Conservation (phyloP, 2,888 invertebrate genomes). For the Halictus quadricinctus region DNA sequence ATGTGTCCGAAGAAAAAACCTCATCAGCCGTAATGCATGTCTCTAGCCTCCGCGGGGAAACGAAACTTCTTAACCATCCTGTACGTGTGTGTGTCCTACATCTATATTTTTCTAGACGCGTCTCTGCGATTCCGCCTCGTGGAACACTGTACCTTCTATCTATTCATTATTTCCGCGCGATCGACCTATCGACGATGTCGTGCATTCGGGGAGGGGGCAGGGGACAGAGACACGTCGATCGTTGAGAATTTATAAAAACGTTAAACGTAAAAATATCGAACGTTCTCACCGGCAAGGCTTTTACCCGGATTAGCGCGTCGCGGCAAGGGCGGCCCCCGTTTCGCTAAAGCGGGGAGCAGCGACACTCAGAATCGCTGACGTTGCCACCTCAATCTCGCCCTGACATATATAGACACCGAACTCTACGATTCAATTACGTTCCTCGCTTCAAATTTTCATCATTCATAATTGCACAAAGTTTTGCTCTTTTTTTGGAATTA, state of each 20-base stretch:
- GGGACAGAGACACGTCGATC: slow-evolving; percentile 3
- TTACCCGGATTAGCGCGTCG: not conserved
- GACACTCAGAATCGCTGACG: not conserved
- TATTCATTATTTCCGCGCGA: slow-evolving; percentile 57
- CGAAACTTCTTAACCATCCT: slow-evolving; percentile 53
- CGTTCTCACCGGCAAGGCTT: not conserved
- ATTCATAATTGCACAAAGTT: not conserved
- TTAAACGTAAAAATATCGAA: not conserved
- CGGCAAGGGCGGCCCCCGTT: not conserved
- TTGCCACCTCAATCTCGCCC: too few species aligned
- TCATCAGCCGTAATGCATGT: slow-evolving; percentile 10
- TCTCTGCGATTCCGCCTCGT: slow-evolving; percentile 49
- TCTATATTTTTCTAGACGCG: slow-evolving; percentile 70
- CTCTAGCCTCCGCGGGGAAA: slow-evolving; percentile 23
- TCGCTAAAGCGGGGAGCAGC: not conserved
- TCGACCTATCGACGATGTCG: slow-evolving; percentile 53
- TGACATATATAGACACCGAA: too few species aligned
- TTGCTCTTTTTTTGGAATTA: too few species aligned
- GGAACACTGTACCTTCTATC: slow-evolving; percentile 51
- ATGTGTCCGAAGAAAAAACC: slow-evolving; percentile 1
- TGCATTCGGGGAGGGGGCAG: slow-evolving; percentile 31
- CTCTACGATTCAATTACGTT: too few species aligned
- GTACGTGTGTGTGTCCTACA: slow-evolving; percentile 56
- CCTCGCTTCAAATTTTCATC: too few species aligned
- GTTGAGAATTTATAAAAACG: not conserved